Percentiles rank a stretch among this genome's conserved stretches.
Conservation (phyloP, 1,140 invertebrate species). For the Tigriopus japonicus region DNA sequence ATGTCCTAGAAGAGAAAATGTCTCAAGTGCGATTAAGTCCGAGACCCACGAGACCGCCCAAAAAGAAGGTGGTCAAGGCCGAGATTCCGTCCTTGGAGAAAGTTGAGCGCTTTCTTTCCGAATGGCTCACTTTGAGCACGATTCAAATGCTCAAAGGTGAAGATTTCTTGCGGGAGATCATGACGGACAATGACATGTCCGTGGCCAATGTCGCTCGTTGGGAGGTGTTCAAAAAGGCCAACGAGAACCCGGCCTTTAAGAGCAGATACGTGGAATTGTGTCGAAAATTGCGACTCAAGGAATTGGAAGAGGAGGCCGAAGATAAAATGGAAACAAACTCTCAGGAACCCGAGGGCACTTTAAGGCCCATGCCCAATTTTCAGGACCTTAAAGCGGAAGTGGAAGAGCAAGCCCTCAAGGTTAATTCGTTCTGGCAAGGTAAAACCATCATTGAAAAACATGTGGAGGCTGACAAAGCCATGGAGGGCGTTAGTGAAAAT, state of each 20-base stretch:
- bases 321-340: neutral
- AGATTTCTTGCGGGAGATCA: neutral
- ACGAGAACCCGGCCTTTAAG: neutral
- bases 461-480: neutral
- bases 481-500: neutral
- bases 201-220: neutral
- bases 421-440: too few relatives aligned
- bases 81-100: neutral
- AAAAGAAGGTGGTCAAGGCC: neutral
- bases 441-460: too few relatives aligned
- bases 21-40: neutral
- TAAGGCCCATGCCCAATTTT: neutral
- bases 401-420: too few relatives aligned
- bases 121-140: neutral
- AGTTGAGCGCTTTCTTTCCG: neutral
- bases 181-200: neutral
- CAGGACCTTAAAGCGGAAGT: neutral
- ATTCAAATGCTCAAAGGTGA: neutral
- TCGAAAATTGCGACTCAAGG: neutral
- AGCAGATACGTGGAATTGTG: neutral
- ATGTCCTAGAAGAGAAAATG: neutral
- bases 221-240: neutral
- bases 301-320: neutral
- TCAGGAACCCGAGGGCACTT: neutral
- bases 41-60: neutral